Conservation (phyloP, 2,888 invertebrate species). For the Teinopalpus imperialis region DNA sequence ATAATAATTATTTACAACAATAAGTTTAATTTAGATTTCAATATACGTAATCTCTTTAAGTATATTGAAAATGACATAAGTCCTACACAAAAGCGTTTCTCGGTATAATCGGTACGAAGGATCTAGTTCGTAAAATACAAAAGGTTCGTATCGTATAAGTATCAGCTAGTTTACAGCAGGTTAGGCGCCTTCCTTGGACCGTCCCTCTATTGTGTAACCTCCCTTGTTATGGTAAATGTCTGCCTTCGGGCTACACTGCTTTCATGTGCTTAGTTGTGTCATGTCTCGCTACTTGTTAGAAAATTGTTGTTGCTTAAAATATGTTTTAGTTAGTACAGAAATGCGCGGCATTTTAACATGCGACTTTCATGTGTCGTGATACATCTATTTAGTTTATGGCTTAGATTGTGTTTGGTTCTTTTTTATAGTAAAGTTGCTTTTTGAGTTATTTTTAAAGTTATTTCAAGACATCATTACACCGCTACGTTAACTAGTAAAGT, state of each 20-base stretch:
- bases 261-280: constrained; percentile 22
- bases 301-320: constrained; percentile 5
- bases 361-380: no score
- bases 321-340: no score
- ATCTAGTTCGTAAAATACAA: constrained; percentile 34
- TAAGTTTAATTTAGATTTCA: neutral
- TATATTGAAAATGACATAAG: constrained; percentile 7
- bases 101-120: constrained; percentile 27
- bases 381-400: no score
- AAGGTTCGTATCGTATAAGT: constrained; percentile 40
- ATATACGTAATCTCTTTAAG: neutral
- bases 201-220: constrained; percentile 39
- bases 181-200: constrained; percentile 50
- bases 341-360: no score
- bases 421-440: no score
- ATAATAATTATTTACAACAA: constrained; percentile 1
- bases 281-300: constrained; percentile 34
- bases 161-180: constrained; percentile 66
- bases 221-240: constrained; percentile 73
- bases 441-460: no score
- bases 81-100: constrained; percentile 24
- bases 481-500: no score
- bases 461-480: no score
- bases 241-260: constrained; percentile 47
- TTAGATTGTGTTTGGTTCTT: no score